Conservation (phyloP, 2,113 vertebrate species). For the Pseudorasbora parva region DNA sequence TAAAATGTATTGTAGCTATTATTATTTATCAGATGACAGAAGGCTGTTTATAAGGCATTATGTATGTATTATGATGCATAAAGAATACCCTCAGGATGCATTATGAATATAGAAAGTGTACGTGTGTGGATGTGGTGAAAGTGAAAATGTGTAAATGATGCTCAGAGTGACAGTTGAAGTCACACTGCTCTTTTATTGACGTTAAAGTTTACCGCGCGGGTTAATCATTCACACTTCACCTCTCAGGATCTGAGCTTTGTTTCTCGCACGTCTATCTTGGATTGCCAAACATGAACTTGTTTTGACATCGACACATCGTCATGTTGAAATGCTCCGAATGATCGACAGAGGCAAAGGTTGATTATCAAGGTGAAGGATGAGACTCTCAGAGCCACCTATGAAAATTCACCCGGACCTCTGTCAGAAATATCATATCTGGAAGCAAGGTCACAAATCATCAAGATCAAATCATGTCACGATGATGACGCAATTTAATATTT, state of each 20-base stretch:
- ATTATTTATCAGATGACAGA: too few species aligned
- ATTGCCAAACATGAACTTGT: slow-evolving; percentile 67
- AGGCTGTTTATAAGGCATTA: too few species aligned
- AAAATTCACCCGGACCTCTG: background rate
- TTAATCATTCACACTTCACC: slow-evolving; percentile 47
- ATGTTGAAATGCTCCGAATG: slow-evolving; percentile 57
- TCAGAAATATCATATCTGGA: background rate
- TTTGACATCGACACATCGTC: slow-evolving; percentile 48
- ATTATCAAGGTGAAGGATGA: slow-evolving; percentile 61
- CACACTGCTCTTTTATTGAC: slow-evolving; percentile 14
- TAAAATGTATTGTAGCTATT: too few species aligned
- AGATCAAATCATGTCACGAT: background rate
- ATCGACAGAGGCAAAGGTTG: slow-evolving; percentile 73
- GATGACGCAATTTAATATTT: background rate
- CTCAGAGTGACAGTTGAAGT: slow-evolving; percentile 18
- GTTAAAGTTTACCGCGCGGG: slow-evolving; percentile 18
- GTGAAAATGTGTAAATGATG: too few species aligned
- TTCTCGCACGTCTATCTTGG: slow-evolving; percentile 18
- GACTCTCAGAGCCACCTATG: background rate
- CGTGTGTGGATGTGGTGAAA: too few species aligned
- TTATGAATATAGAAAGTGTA: too few species aligned
- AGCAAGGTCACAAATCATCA: too few species aligned
- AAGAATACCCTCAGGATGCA: too few species aligned
- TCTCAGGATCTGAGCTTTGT: slow-evolving; percentile 21
- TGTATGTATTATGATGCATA: too few species aligned